Percentiles rank a stretch among this genome's conserved stretches.
phyloP scores from a whole-genome alignment of 2,797 vertebrate genomes.

The Spinibarbus caldwelli region DNA sequence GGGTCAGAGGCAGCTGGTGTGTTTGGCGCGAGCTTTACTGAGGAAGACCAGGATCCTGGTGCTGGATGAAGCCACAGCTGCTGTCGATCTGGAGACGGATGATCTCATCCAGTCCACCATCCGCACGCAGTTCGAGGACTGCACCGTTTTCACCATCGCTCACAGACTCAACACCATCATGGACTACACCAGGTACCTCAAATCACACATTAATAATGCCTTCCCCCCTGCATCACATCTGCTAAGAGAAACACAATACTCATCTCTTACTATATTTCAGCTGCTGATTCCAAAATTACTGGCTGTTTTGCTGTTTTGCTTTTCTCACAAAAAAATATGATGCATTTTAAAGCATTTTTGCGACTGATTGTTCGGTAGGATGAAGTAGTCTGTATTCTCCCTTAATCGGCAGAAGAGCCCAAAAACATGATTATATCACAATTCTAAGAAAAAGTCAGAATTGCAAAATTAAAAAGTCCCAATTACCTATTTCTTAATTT shows the following conservation, averaged over 20 bases:
- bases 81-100: constrained; percentile 94
- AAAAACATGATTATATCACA: too few relatives aligned
- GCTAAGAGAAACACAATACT: background rate
- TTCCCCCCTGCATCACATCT: too few relatives aligned
- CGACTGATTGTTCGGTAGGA: too few relatives aligned
- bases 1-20: constrained; percentile 95
- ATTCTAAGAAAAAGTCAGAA: too few relatives aligned
- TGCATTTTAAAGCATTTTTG: too few relatives aligned
- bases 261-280: background rate
- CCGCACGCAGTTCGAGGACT: constrained; percentile 90
- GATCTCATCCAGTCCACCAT: constrained; percentile 96
- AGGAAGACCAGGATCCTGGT: constrained; percentile 92
- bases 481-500: background rate
- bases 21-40: constrained; percentile 91
- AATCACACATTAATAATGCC: too few relatives aligned
- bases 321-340: too few relatives aligned
- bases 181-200: constrained; percentile 92
- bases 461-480: too few relatives aligned
- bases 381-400: too few relatives aligned
- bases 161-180: constrained; percentile 98
- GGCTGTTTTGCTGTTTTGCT: background rate
- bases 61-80: constrained; percentile 94
- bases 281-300: background rate
- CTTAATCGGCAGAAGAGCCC: too few relatives aligned
- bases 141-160: constrained; percentile 95